Evolutionary conservation across 2,797 vertebrate genomes (phyloP).

Genomic region (Enoplosus armatus): DNA sequence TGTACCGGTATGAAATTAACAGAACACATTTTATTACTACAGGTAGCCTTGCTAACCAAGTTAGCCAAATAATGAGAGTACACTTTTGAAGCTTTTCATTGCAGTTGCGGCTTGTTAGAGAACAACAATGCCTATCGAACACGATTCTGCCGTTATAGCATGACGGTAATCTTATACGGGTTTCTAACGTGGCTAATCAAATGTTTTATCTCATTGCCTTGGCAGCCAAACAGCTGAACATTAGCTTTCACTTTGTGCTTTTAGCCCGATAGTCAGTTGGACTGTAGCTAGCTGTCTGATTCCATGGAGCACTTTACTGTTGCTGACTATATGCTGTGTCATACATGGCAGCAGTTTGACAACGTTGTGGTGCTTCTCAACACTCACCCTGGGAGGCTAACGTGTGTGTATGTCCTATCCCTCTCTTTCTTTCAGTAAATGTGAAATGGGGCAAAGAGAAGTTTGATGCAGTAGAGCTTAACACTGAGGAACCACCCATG

Average conservation of each 20-base stretch:
- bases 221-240: not conserved
- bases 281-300: constrained; percentile 11
- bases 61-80: constrained; percentile 44
- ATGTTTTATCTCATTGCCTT: rapidly evolving
- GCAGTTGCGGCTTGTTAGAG: constrained; percentile 4
- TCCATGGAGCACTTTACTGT: not conserved
- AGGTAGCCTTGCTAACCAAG: constrained; percentile 39
- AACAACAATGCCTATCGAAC: not conserved
- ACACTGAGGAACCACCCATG: constrained; percentile 98
- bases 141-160: not conserved
- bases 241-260: constrained; percentile 20
- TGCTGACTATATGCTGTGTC: constrained; percentile 68
- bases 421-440: constrained; percentile 87
- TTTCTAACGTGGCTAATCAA: not conserved
- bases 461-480: constrained; percentile 96
- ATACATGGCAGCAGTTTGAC: constrained; percentile 41
- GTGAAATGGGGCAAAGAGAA: constrained; percentile 99
- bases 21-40: not conserved
- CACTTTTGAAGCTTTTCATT: not conserved
- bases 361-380: not conserved
- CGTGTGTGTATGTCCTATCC: not conserved
- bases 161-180: not conserved
- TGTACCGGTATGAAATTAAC: rapidly evolving
- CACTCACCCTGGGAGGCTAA: not conserved
- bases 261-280: constrained; percentile 6